These are phyloP conservation scores for Melopsittacus undulatus DNA, from an alignment of 2,797 vertebrate genomes.

Conservation along the genomic window DNA sequence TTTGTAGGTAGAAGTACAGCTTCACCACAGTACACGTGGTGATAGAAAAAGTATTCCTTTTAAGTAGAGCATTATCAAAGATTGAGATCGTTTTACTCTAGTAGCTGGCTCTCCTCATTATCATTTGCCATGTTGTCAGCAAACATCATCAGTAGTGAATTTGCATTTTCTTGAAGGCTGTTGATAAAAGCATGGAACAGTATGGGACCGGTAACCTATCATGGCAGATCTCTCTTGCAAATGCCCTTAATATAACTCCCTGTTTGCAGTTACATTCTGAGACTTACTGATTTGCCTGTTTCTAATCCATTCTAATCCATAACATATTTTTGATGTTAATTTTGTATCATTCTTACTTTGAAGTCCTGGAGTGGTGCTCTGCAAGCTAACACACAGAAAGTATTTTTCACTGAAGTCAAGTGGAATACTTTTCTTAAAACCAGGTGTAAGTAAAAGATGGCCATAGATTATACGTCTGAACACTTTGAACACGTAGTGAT, in stretches of 20 bases:
- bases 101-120: neutral
- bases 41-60: neutral
- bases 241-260: conserved; percentile 37
- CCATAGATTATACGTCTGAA: neutral
- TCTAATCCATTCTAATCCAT: conserved; percentile 71
- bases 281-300: conserved; percentile 65
- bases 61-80: neutral
- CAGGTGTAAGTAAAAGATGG: conserved; percentile 11
- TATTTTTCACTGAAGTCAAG: conserved; percentile 46
- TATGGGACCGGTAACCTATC: neutral
- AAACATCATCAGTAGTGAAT: conserved; percentile 31
- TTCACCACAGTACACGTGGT: neutral
- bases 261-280: conserved; percentile 61
- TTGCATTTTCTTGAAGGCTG: neutral
- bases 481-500: neutral
- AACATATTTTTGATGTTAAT: conserved; percentile 69
- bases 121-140: conserved; percentile 21
- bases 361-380: conserved; percentile 40
- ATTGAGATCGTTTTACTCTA: neutral
- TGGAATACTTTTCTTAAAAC: conserved; percentile 31
- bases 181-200: neutral
- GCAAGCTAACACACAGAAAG: conserved; percentile 38
- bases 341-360: conserved; percentile 69
- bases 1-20: neutral
- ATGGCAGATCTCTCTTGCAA: neutral